phyloP scores from a whole-genome alignment of 2,113 vertebrate genomes.

The Epinephelus moara region DNA sequence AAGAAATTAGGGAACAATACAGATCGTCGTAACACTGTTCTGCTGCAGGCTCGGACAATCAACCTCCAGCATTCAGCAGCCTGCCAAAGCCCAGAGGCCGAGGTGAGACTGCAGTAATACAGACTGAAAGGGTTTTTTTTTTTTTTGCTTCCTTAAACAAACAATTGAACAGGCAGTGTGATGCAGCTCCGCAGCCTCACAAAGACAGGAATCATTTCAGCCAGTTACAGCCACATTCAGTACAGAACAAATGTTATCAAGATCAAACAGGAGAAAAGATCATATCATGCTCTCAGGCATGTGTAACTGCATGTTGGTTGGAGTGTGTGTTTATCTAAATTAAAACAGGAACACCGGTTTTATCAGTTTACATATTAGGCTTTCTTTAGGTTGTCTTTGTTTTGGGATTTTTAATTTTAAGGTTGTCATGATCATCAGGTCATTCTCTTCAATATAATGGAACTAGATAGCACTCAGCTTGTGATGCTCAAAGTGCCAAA shows the following conservation, averaged over 20 bases:
- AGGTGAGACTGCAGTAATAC: conserved; percentile 66
- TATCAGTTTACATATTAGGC: neutral
- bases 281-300: neutral
- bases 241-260: conserved; percentile 25
- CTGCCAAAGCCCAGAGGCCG: conserved; percentile 58
- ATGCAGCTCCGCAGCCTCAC: conserved; percentile 35
- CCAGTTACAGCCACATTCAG: neutral
- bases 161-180: conserved; percentile 57
- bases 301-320: too few relatives aligned
- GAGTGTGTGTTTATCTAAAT: neutral
- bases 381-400: neutral
- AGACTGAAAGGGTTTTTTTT: conserved; percentile 26
- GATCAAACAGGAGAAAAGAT: neutral
- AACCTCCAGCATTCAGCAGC: conserved; percentile 40
- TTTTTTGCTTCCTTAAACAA: conserved; percentile 63
- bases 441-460: neutral
- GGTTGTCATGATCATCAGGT: neutral
- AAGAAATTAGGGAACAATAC: conserved; percentile 81
- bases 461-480: too few relatives aligned
- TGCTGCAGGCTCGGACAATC: conserved; percentile 58
- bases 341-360: neutral
- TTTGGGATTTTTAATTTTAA: neutral
- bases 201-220: conserved; percentile 47
- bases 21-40: conserved; percentile 53
- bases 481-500: too few relatives aligned